Base-by-base conservation (phyloP, 2,888 invertebrate genomes). In the Sphaerophoria rueppellii region DNA sequence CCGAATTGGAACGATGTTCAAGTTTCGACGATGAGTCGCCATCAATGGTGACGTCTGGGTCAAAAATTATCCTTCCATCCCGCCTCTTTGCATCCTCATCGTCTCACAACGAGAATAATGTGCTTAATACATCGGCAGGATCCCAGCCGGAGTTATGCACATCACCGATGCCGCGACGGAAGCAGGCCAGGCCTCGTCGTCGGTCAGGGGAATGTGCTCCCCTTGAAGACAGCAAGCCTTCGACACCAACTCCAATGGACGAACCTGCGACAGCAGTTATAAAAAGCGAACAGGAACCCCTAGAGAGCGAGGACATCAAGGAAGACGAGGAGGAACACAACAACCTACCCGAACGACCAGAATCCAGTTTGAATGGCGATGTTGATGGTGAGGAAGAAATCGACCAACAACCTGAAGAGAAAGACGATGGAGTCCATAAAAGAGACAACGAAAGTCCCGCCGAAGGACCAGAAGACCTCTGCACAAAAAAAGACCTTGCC, bases 161-260 rank as follows among this genome's bases (percentile, higher is more conserved):
- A 72, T 96, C 96, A 77, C 96, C 96, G n/a, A 94, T 96, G 92
- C 96, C 97, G 0, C 93, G 97, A 82, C 93, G 97, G 86, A 97
- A 97, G 89, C 97, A 97, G 92, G 97, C 97, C 6, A 93, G 97
- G 63, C 97, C 97, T 4, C 93, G 97, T 58, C 93, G 97, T 87
- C 94, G 97, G 89, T 97, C 97, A 0, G 96, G 97, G 6, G 97
- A 97, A 88, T 92, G 93, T 87, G 93, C 93, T 11, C 93, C 94
- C 2, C 95, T 95, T 88, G 95, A 95, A 89, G 92, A 95, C 54
- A 93, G 90, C 70, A 90, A 91, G 71, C 90, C 92, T 35, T 87
- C 88, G 6, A 88, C 89, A 16, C 88, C 89, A 3, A 40, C 32
- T 3, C 83, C 85, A 16, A 16, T 58, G 32, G 80, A 81, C 48